phyloP scores from a whole-genome alignment of 2,113 vertebrate species.

The Bucco capensis region DNA sequence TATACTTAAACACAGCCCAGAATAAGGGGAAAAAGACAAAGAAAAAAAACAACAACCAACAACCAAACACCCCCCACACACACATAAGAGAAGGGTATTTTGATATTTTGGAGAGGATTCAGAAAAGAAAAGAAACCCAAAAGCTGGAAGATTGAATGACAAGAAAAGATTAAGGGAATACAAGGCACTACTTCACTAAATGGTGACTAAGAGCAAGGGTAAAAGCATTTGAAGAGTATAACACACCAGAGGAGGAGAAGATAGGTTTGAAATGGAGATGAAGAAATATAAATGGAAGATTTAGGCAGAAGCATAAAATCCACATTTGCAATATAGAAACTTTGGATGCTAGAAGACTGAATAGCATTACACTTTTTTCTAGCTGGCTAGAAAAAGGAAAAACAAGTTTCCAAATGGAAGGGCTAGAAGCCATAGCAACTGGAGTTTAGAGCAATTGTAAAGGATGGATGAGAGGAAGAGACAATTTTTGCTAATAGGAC shows the following conservation, averaged over 20 bases:
- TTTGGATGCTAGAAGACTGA: no score
- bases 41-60: not conserved
- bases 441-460: conserved; percentile 14
- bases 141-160: conserved; percentile 34
- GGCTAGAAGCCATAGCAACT: conserved; percentile 30
- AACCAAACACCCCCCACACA: no score
- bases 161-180: conserved; percentile 41
- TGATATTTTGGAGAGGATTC: conserved; percentile 1
- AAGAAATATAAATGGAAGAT: conserved; percentile 34
- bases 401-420: not conserved
- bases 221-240: not conserved
- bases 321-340: no score
- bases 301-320: not conserved
- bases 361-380: no score
- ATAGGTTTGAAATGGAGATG: not conserved
- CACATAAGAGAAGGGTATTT: not conserved
- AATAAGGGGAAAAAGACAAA: accelerated
- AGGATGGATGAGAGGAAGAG: not conserved
- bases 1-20: not conserved
- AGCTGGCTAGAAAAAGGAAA: not conserved
- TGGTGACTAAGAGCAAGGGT: conserved; percentile 31
- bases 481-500: not conserved
- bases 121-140: not conserved
- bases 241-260: not conserved
- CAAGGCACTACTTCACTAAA: conserved; percentile 49